Conservation (phyloP, 2,888 invertebrate genomes). For the Escarpia spicata region DNA sequence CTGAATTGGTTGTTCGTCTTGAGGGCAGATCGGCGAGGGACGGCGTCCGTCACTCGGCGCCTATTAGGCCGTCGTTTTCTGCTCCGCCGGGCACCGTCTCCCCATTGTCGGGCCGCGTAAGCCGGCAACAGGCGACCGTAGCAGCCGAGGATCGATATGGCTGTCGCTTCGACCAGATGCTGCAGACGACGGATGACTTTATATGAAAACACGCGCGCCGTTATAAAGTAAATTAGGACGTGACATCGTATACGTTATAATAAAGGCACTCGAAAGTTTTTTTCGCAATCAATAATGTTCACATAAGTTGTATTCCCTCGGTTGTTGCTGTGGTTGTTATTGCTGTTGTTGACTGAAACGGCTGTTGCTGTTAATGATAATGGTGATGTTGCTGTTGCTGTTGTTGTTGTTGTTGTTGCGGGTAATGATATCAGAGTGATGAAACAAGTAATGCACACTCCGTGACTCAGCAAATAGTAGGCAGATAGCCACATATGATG, state of each 20-base stretch:
- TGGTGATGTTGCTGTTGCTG: not conserved
- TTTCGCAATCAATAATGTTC: not conserved
- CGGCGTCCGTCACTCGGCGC: not conserved
- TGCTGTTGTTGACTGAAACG: not conserved
- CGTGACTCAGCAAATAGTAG: too few relatives aligned
- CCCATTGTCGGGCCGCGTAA: not conserved
- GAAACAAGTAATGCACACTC: too few relatives aligned
- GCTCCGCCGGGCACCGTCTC: not conserved
- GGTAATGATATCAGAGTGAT: not conserved
- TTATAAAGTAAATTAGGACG: conserved; percentile 16
- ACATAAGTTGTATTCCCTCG: not conserved
- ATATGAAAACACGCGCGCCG: not conserved
- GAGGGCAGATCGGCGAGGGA: not conserved
- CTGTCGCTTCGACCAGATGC: not conserved
- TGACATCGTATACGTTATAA: not conserved
- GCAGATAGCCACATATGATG: too few relatives aligned
- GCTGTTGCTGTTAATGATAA: not conserved
- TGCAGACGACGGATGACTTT: not conserved
- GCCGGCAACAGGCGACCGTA: not conserved
- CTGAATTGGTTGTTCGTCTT: conserved; percentile 6
- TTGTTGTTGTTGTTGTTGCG: not conserved
- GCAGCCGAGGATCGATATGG: not conserved
- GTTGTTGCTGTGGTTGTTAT: not conserved
- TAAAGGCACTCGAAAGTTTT: not conserved
- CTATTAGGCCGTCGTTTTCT: conserved; percentile 13